These are phyloP conservation scores for Trissolcus basalis DNA, from an alignment of 1,140 invertebrate genomes.

Conservation along the genomic window DNA sequence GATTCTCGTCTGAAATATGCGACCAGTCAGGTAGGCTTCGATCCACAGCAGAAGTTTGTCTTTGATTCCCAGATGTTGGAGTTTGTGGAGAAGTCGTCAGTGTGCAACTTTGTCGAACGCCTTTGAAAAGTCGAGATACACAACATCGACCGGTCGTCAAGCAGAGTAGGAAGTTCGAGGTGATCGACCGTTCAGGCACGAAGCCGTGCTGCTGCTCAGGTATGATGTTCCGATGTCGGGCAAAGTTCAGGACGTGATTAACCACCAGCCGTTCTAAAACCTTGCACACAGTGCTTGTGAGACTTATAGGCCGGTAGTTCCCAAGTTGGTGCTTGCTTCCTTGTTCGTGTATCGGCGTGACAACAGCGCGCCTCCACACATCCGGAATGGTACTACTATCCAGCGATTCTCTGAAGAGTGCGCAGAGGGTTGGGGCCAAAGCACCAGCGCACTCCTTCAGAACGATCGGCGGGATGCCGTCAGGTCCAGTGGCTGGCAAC, in stretches of 20 bases:
- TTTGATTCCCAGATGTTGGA: neutral
- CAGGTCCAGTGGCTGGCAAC: no score
- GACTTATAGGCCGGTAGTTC: conserved; percentile 6
- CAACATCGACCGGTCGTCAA: neutral
- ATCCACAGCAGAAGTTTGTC: conserved; percentile 3
- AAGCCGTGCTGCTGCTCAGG: conserved; percentile 9
- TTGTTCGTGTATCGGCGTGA: neutral
- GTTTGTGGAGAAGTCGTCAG: neutral
- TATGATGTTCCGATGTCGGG: neutral
- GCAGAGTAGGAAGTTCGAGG: neutral
- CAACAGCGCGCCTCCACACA: no score
- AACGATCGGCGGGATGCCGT: no score
- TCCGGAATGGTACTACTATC: neutral
- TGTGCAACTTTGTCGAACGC: conserved; percentile 5
- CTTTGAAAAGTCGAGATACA: conserved; percentile 5
- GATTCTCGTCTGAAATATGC: neutral
- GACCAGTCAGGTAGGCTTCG: neutral
- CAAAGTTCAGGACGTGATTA: neutral
- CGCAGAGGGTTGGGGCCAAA: neutral
- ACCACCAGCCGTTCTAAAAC: neutral
- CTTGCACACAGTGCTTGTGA: neutral
- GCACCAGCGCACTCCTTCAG: no score
- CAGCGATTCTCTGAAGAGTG: neutral
- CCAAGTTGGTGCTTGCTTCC: neutral
- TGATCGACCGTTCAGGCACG: neutral